Conservation (phyloP, 30 jellyfish, hydroid and myxozoan species). For the Rhopilema esculentum region DNA sequence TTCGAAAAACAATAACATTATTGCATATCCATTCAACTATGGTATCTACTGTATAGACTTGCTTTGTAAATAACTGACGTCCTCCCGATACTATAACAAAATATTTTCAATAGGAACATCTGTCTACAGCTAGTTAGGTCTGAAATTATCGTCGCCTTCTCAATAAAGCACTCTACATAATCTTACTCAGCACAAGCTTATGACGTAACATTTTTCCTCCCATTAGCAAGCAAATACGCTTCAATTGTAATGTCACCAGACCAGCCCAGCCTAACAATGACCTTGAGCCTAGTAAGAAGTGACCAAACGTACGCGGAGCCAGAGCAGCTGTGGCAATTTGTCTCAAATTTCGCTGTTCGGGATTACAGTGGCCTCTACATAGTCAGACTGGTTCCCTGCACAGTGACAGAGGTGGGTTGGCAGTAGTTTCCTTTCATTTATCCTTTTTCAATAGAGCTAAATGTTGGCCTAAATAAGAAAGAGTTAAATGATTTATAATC, state of each 20-base stretch:
- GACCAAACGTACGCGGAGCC: slow-evolving; percentile 94
- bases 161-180: too few species aligned
- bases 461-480: background rate
- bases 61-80: too few species aligned
- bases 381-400: slow-evolving; percentile 90
- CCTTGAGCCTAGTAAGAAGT: slow-evolving; percentile 74
- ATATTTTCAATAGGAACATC: too few species aligned
- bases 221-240: slow-evolving; percentile 58
- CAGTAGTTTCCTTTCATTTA: background rate
- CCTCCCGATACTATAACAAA: too few species aligned
- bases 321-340: slow-evolving; percentile 94
- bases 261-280: slow-evolving; percentile 81
- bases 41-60: too few species aligned
- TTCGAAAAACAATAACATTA: too few species aligned
- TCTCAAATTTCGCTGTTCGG: slow-evolving; percentile 88
- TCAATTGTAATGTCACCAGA: slow-evolving; percentile 80
- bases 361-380: slow-evolving; percentile 92
- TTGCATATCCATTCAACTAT: too few species aligned
- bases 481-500: too few species aligned
- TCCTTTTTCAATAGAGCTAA: background rate
- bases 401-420: slow-evolving; percentile 81
- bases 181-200: too few species aligned
- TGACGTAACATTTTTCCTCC: too few species aligned
- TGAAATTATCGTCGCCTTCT: too few species aligned
- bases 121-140: too few species aligned